These are phyloP conservation scores for Antheraea pernyi DNA, from an alignment of 1,140 invertebrate species.

Conservation along the genomic window DNA sequence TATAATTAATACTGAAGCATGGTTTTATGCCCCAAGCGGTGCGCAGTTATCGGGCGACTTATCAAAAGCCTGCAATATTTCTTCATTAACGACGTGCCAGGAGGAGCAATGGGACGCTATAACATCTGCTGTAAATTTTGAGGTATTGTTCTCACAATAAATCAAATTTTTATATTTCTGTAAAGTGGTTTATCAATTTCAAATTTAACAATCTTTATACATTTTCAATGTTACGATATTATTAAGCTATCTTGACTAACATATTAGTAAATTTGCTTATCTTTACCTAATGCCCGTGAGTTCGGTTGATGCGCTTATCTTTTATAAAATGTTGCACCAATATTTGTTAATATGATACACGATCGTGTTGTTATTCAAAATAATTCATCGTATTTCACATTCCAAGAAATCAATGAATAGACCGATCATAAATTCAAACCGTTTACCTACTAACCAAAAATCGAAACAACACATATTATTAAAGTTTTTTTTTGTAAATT, in stretches of 20 bases:
- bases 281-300: not conserved
- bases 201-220: not conserved
- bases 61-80: constrained; percentile 72
- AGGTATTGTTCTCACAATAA: not conserved
- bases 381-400: not conserved
- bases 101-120: constrained; percentile 45
- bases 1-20: constrained; percentile 29
- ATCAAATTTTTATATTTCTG: not conserved
- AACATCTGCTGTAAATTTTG: constrained; percentile 32
- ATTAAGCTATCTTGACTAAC: not conserved
- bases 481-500: constrained; percentile 37
- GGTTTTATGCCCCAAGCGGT: constrained; percentile 38
- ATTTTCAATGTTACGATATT: not conserved
- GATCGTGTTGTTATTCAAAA: constrained; percentile 2
- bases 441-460: constrained; percentile 13
- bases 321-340: constrained; percentile 6
- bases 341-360: constrained; percentile 10
- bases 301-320: constrained; percentile 1
- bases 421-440: constrained; percentile 13
- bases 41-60: constrained; percentile 56
- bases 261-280: not conserved
- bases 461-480: constrained; percentile 34
- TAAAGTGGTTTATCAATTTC: not conserved
- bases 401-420: constrained; percentile 7
- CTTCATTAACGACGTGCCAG: constrained; percentile 71